Conservation (phyloP, 2,888 invertebrate species). For the Galerucella nymphaeae region DNA sequence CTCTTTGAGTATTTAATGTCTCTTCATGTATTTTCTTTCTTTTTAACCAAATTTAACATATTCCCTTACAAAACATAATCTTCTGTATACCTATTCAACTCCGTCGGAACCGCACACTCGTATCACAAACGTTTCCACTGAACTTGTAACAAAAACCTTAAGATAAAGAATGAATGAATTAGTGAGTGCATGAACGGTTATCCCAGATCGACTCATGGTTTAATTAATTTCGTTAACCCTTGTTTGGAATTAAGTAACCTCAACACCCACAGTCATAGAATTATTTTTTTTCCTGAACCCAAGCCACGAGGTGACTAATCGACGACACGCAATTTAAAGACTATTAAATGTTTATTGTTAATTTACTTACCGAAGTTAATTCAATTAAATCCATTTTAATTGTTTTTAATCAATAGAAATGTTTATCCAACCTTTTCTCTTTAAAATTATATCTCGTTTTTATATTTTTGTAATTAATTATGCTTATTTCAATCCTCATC, state of each 20-base stretch:
- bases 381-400: conserved; percentile 17
- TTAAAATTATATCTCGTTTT: neutral
- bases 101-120: conserved; percentile 2
- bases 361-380: conserved; percentile 30
- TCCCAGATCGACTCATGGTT: conserved; percentile 35
- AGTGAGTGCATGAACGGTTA: conserved; percentile 27
- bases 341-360: conserved; percentile 34
- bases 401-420: neutral
- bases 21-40: neutral
- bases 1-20: too few relatives aligned
- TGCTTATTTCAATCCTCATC: too few relatives aligned
- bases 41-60: neutral
- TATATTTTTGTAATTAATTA: too few relatives aligned
- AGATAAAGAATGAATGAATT: conserved; percentile 11
- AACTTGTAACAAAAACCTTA: conserved; percentile 4
- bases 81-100: conserved; percentile 1
- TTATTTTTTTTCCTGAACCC: conserved; percentile 39
- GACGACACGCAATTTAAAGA: conserved; percentile 28
- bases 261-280: conserved; percentile 41
- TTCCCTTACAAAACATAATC: neutral
- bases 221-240: conserved; percentile 49
- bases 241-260: conserved; percentile 44
- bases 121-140: neutral
- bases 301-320: conserved; percentile 43
- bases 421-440: neutral